Evolutionary conservation across 2,797 vertebrate genomes (phyloP).

Genomic region (Protosalanx chinensis): DNA sequence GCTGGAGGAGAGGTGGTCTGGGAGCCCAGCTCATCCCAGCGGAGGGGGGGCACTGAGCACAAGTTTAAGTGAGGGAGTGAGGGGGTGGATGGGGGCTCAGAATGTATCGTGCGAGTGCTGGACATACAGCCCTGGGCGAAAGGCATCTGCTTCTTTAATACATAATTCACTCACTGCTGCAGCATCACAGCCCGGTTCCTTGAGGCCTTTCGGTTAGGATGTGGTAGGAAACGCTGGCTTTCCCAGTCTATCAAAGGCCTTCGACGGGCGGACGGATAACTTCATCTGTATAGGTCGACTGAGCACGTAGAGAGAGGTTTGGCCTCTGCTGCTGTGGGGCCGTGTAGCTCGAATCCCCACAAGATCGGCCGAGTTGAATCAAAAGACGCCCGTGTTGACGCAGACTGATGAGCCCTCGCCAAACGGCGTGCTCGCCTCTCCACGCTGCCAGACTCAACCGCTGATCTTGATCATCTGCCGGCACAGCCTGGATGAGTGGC

Average conservation of each 20-base stretch:
- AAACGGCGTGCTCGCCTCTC: no score
- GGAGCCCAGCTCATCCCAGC: conserved; percentile 66
- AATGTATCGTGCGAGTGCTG: conserved; percentile 64
- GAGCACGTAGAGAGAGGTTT: no score
- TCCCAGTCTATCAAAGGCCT: not conserved
- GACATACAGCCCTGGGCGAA: conserved; percentile 70
- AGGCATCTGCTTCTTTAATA: conserved; percentile 72
- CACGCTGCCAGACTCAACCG: no score
- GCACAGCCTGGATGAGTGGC: conserved; percentile 53
- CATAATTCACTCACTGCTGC: conserved; percentile 69
- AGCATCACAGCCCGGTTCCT: conserved; percentile 61
- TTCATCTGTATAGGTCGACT: conserved; percentile 40
- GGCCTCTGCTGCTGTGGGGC: no score
- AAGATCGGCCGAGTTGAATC: not conserved
- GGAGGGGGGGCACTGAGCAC: conserved; percentile 64
- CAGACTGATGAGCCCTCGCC: no score
- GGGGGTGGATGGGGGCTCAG: conserved; percentile 26
- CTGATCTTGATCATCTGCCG: not conserved
- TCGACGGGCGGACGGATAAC: conserved; percentile 15
- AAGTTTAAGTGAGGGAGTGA: conserved; percentile 73
- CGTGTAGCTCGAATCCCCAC: not conserved
- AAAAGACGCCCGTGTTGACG: not conserved
- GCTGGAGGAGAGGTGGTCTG: conserved; percentile 58
- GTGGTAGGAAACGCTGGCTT: conserved; percentile 31
- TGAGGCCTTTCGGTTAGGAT: conserved; percentile 49